Conservation (phyloP, 1,140 invertebrate genomes). For the Habropoda laboriosa region DNA sequence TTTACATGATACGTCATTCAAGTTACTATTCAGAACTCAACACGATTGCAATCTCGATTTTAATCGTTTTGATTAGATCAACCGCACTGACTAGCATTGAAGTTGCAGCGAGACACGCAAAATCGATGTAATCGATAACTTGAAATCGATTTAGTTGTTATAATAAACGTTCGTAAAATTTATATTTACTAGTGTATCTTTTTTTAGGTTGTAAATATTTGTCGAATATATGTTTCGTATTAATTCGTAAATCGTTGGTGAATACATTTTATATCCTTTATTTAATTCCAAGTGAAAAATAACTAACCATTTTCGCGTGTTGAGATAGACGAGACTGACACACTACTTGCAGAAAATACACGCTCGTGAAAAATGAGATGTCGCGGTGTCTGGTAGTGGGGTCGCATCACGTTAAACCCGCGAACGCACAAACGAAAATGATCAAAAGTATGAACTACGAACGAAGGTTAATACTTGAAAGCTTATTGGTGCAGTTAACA, state of each 20-base stretch:
- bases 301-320: not conserved
- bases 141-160: conserved; percentile 1
- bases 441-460: not conserved
- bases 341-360: conserved; percentile 41
- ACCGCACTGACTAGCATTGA: conserved; percentile 3
- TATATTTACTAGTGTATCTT: not conserved
- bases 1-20: not conserved
- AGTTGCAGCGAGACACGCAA: not conserved
- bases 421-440: conserved; percentile 23
- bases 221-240: not conserved
- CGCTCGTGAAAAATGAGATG: conserved; percentile 66
- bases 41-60: conserved; percentile 9
- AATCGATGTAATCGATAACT: conserved; percentile 26
- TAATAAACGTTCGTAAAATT: not conserved
- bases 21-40: not conserved
- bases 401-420: conserved; percentile 20
- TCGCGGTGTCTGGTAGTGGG: conserved; percentile 18
- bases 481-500: not conserved
- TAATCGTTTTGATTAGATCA: conserved; percentile 37
- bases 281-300: not conserved
- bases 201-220: not conserved
- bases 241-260: not conserved
- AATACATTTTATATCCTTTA: not conserved
- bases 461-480: not conserved
- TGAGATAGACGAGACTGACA: no score